Conservation (phyloP, 2,797 vertebrate genomes). For the Alca torda region DNA sequence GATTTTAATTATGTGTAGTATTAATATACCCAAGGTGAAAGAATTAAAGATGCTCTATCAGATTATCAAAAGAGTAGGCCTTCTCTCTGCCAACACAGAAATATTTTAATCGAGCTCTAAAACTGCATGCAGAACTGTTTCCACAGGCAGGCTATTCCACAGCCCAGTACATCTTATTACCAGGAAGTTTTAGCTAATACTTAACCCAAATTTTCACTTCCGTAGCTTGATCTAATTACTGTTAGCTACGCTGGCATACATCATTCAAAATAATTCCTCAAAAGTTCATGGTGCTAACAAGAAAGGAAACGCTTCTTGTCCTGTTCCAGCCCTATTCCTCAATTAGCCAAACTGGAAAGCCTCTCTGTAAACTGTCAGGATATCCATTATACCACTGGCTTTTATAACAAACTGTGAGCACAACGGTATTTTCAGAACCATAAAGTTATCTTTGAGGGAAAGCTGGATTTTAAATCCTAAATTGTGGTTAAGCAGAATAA, state of each 20-base stretch:
- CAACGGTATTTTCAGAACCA: background rate
- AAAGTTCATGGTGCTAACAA: background rate
- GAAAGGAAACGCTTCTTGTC: background rate
- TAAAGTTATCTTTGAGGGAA: background rate
- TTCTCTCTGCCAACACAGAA: conserved; percentile 39
- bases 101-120: conserved; percentile 41
- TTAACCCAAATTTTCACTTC: conserved; percentile 10
- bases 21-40: conserved; percentile 70
- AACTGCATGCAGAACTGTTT: background rate
- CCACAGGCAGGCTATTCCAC: background rate
- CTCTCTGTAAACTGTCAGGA: background rate
- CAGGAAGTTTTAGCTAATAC: background rate
- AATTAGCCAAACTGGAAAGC: background rate
- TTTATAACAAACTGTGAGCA: background rate
- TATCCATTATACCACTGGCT: background rate
- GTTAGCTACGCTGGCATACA: background rate
- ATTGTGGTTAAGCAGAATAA: background rate
- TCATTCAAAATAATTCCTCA: background rate
- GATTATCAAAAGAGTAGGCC: conserved; percentile 51
- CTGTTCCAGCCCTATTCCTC: background rate
- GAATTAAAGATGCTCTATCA: conserved; percentile 64
- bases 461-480: background rate
- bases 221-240: background rate
- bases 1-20: conserved; percentile 68
- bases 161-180: background rate